Conservation (phyloP, 2,797 vertebrate genomes). For the Glyptemys insculpta region DNA sequence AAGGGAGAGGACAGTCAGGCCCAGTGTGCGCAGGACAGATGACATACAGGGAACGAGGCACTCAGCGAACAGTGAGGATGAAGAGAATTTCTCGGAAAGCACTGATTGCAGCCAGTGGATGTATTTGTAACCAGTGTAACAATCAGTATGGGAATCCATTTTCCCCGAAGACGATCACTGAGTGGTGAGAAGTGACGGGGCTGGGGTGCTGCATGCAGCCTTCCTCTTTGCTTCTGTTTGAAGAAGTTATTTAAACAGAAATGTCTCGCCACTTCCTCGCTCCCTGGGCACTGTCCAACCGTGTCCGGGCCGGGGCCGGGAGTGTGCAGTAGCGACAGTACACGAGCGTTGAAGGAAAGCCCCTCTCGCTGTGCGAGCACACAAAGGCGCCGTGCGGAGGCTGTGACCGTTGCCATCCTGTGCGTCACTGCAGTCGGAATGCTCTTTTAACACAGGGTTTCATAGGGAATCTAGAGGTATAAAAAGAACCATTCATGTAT, state of each 20-base stretch:
- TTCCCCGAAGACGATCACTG: not conserved
- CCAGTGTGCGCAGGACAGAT: not conserved
- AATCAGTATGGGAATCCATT: not conserved
- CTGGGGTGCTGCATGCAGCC: not conserved
- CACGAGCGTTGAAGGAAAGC: not conserved
- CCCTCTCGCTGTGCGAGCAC: not conserved
- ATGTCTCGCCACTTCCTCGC: not conserved
- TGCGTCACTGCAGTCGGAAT: too few species aligned
- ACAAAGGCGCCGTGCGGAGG: not conserved
- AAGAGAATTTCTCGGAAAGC: not conserved
- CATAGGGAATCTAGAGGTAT: too few species aligned
- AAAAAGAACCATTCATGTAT: not conserved
- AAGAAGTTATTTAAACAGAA: not conserved
- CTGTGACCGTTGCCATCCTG: not conserved
- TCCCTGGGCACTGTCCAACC: not conserved
- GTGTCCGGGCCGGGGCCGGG: not conserved
- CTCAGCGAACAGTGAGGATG: too few species aligned
- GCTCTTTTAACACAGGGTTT: too few species aligned
- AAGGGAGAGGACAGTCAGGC: not conserved
- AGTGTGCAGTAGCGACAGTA: not conserved
- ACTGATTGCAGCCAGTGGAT: not conserved
- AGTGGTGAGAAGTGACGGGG: not conserved
- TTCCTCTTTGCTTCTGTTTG: not conserved
- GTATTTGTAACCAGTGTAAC: not conserved
- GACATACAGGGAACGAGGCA: too few species aligned